Evolutionary conservation across 92 coral and sea anemone species (phyloP), one percentile per base, ranked within the genome.

Genomic region (Epizoanthus ramosus): DNA sequence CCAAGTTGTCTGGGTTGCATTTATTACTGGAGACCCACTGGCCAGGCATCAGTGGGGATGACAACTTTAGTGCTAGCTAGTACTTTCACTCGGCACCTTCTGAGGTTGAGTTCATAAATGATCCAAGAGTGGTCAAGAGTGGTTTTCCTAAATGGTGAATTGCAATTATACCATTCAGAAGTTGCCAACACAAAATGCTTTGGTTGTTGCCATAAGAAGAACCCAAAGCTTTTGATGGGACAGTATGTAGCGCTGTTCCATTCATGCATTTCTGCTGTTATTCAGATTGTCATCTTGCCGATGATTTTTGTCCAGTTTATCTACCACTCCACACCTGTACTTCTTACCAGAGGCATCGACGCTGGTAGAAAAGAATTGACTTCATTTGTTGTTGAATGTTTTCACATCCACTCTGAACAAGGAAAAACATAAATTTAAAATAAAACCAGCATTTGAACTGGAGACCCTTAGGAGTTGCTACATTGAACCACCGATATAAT

Each of bases 181-280:
- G 14, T 58, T 0, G 71, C 5, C 3, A 12, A 14, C 14, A 21
- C 43, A 33, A 17, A 8, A 21, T n/a, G 25, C 33, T 56, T 75
- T 12, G 81, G 68, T 17, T 43, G 15, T 75, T 28, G 81, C 68
- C 69, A 56, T 18, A 75, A 66, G 12, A 80, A 67, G 47, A 39
- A 10, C 59, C 66, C 75, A 43, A 80, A 80, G 16, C 50, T 41
- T 45, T 14, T 80, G 41, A 66, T 61, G 3, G 75, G 75, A 53
- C 75, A 65, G 14, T 63, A 53, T 0, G 18, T 6, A 21, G 75
- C 60, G 53, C 13, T 64, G 14, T 80, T 53, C 10, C 31, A 61
- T 25, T 80, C 84, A n/a, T 80, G 39, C 84, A 80, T 80, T 23
- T 64, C 15, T 43, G 65, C 80, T 58, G 39, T 83, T 80, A 19